phyloP scores from a whole-genome alignment of 2,888 invertebrate species.

The Caenorhabditis macrosperma region DNA sequence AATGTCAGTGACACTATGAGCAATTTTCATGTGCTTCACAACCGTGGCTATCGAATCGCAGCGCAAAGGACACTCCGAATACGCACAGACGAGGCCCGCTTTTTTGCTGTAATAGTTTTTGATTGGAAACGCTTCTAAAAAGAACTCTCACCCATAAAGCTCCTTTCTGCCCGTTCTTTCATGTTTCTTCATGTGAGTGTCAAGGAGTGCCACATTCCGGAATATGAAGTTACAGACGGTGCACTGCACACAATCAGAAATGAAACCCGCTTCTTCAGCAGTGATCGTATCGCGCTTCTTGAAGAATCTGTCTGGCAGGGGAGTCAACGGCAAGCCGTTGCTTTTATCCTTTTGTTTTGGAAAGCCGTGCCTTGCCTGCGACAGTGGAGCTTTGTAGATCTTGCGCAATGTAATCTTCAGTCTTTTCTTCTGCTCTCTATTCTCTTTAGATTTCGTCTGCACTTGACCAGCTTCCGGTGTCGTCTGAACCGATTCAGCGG shows the following conservation, averaged over 20 bases:
- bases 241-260: slow-evolving; percentile 18
- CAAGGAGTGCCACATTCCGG: background rate
- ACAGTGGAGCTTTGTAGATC: too few species aligned
- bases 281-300: background rate
- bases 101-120: background rate
- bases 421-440: too few species aligned
- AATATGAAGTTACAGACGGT: slow-evolving; percentile 8
- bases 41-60: slow-evolving; percentile 55
- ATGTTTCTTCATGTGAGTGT: slow-evolving; percentile 14
- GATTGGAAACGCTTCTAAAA: too few species aligned
- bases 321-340: slow-evolving; percentile 12
- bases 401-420: too few species aligned
- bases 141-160: background rate
- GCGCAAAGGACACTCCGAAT: slow-evolving; percentile 31
- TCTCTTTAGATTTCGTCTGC: too few species aligned
- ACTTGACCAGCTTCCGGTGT: too few species aligned
- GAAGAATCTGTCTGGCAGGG: slow-evolving; percentile 35
- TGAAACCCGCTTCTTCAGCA: slow-evolving; percentile 24
- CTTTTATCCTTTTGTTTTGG: too few species aligned
- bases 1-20: slow-evolving; percentile 39
- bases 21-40: slow-evolving; percentile 50
- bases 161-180: background rate
- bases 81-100: slow-evolving; percentile 15
- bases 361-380: too few species aligned
- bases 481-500: too few species aligned